Evolutionary conservation across 2,888 invertebrate species (phyloP), one percentile per base, ranked within the genome.

Genomic region (Pycnomerus fuliginosus): DNA sequence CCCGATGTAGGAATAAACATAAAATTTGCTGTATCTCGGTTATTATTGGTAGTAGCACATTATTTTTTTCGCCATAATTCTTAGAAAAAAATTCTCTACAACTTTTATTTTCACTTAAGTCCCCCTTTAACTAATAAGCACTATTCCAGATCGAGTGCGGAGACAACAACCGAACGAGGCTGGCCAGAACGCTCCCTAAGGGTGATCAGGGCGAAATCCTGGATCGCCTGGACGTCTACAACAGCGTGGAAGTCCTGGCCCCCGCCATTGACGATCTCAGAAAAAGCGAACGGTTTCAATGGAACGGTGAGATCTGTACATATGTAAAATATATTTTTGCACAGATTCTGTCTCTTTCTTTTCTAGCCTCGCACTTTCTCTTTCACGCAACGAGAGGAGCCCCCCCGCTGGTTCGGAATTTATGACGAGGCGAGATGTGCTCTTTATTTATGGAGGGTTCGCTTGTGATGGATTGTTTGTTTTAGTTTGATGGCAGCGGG

Each of bases 181-280:
- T 60, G 49, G 70, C 49, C 60, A 52, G 64, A 44, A 52, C 42
- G 2, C 50, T 78, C 34, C 11, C 27, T 3, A 76, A 77, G 55
- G 77, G 77, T 16, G 73, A 76, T 16, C 76, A 76, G 53, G 80
- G 79, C 1, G 74, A 80, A 30, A 74, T 84, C 1, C 71, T 85
- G 13, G 83, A 84, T 60, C 71, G 80, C 16, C 64, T 88, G 39
- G 85, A 87, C 65, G 85, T 90, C 8, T 88, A 86, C 61, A 90
- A 89, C 65, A 87, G 87, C 46, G 81, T 89, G 48, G 86, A 87
- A 69, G 88, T 90, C 3, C 74, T 84, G 38, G 87, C 88, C 1
- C 87, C 88, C 0, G 85, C 85, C 63, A 85, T 88, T 52, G 85
- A 86, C 61, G 80, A 80, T 58, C 76, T 78, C n/a, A 49, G 53